Base-by-base conservation (phyloP, 2,113 vertebrate genomes). In the Actenoides lindsayi region DNA sequence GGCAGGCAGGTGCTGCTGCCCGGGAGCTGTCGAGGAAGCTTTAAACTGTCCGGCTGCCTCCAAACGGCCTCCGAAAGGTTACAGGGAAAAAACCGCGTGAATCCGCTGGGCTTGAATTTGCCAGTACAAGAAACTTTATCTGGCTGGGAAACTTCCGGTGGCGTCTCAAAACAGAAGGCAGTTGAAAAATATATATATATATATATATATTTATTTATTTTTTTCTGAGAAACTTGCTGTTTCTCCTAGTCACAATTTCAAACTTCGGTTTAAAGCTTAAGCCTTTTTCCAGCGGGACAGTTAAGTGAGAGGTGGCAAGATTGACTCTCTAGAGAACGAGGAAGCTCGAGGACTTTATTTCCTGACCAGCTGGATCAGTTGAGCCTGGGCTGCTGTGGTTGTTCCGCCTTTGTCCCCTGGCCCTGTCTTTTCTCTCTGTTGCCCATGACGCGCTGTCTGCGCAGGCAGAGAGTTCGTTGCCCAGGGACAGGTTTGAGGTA, bases 381-480 rank as follows among this genome's bases (percentile, higher is more conserved):
- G 70, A 11, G 17, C 50, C 13, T 15, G 62, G 57, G 39, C 39
- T 64, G 33, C 56, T 41, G 31, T 41, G 37, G 8, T 4, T 51
- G 39, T 3, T 9, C 31, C 48, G 20, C 48, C 59, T 20, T 42
- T 65, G 16, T 37, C 9, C 24, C 21, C 21, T 8, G 28, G 14
- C 13, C 48, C 8, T 35, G 28, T 67, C n/a, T 56, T 25, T 69
- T 7, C 23, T 13, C 28, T 13, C 6, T 20, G 0, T 33, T 57
- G 6, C n/a, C 60, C 1, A 4, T 13, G 46, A 9, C 23, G 13
- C 11, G 4, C 23, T 7, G 0, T 7, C 3, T 2, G 48, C 31
- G 5, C 33, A 13, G 63, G 27, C 17, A 30, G 41, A 23, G 57
- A 41, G 35, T 13, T 33, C 2, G 6, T 27, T 50, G 60, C 28